Base-by-base conservation (phyloP, 35 echinoderm and acorn worm genomes). In the Apostichopus parvimensis region DNA sequence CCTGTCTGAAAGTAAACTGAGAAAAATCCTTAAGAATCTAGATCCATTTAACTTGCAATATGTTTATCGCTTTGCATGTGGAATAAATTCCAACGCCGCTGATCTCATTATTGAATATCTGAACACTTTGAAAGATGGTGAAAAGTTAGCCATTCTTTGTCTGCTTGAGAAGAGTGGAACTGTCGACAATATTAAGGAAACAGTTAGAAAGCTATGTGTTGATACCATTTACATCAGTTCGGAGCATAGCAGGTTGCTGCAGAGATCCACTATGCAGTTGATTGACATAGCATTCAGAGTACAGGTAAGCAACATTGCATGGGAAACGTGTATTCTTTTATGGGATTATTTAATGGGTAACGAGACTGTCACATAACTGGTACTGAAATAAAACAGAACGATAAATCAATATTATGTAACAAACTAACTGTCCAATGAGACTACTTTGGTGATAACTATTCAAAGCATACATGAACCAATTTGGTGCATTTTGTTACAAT, bases 31-130 rank as follows among this genome's bases (percentile, higher is more conserved):
- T 75, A 15, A 88, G 22, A 68, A 88, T 4, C 15, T 88, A 6
- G 86, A 88, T 72, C 86, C 86, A 12, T 15, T 88, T 9, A 26
- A 70, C 60, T 65, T 26, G n/a, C 57, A 88, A 15, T 88, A 88
- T 88, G n/a, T 88, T 28, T 88, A 88, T 75, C 60, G 86, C 22
- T 88, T 88, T 75, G 34, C 61, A 23, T 88, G 86, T 45, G 86
- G 86, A 45, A 11, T 88, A 11, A 88, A 72, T 14, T 18, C 60
- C 14, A 26, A 88, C 45, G 28, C 11, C 21, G 86, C 61, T 6
- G 45, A 62, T 17, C 58, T 28, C 8, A 88, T 88, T 25, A 65
- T 65, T 52, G 24, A 72, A 62, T 88, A 88, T 65, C 20, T 88
- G 64, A 88, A 57, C 6, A 88, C 61, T 54, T 14, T 54, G 13